Percentiles rank a stretch among this genome's conserved stretches.
phyloP scores from a whole-genome alignment of 2,888 invertebrate genomes.

The Trachelus troglodyta region DNA sequence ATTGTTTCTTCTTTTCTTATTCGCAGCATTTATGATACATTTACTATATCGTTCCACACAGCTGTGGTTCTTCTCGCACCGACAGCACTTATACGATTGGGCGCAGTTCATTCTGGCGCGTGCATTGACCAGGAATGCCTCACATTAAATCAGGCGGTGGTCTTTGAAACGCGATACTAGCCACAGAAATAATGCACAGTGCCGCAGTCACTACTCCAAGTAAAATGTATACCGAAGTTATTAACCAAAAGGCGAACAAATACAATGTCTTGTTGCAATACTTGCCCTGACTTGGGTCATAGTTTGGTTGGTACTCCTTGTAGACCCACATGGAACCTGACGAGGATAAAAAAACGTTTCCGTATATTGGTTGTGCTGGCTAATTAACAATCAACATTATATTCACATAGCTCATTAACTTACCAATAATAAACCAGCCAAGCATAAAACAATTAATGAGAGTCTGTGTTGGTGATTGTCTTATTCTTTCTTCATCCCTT shows the following conservation, averaged over 20 bases:
- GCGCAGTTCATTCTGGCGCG: neutral
- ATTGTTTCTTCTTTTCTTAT: neutral
- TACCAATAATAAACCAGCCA: constrained; percentile 78
- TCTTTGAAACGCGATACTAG: constrained; percentile 65
- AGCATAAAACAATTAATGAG: constrained; percentile 74
- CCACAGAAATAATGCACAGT: constrained; percentile 70
- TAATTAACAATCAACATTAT: neutral
- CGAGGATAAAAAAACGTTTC: constrained; percentile 28
- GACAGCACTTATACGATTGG: neutral
- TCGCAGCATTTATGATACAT: neutral
- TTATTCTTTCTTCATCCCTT: constrained; percentile 69
- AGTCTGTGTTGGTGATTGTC: constrained; percentile 70
- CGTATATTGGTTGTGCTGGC: neutral
- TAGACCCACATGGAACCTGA: constrained; percentile 78
- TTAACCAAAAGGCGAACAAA: constrained; percentile 78
- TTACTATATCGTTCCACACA: neutral
- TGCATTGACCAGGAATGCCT: constrained; percentile 15
- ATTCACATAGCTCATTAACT: constrained; percentile 32
- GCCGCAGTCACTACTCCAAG: constrained; percentile 69
- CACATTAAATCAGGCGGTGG: constrained; percentile 47
- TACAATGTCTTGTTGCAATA: constrained; percentile 78
- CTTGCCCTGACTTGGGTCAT: constrained; percentile 65
- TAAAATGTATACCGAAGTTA: constrained; percentile 74
- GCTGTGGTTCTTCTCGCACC: neutral
- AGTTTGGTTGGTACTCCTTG: constrained; percentile 73